Percentiles rank a stretch among this genome's conserved stretches.
Conservation (phyloP, 2,113 vertebrate genomes). For the Micromys minutus region DNA sequence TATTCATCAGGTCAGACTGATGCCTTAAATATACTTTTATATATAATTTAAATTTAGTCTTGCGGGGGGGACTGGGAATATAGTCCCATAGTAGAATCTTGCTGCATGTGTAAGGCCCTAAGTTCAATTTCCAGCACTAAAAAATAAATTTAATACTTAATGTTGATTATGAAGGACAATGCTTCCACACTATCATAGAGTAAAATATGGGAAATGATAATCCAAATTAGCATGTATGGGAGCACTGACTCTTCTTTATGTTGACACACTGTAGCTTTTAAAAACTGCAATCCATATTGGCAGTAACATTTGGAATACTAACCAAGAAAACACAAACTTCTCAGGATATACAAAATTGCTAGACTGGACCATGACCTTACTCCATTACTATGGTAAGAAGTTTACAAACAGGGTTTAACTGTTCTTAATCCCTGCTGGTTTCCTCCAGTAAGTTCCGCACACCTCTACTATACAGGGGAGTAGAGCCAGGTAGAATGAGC, state of each 20-base stretch:
- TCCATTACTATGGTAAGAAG: not conserved
- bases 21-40: not conserved
- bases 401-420: not conserved
- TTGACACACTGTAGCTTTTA: not conserved
- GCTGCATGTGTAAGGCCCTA: not conserved
- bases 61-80: not conserved
- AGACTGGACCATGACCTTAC: not conserved
- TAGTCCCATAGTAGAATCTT: not conserved
- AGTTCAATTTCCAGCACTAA: not conserved
- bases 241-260: not conserved
- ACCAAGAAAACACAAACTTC: slow-evolving; percentile 8
- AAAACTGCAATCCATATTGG: not conserved
- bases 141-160: not conserved
- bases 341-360: not conserved
- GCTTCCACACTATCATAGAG: not conserved
- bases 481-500: not conserved
- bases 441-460: no score
- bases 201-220: not conserved
- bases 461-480: no score
- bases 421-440: not conserved
- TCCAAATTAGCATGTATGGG: not conserved
- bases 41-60: not conserved
- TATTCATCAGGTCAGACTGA: not conserved
- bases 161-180: not conserved
- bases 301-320: not conserved